Base-by-base conservation (phyloP, 2,113 vertebrate species). In the Falco punctatus region DNA sequence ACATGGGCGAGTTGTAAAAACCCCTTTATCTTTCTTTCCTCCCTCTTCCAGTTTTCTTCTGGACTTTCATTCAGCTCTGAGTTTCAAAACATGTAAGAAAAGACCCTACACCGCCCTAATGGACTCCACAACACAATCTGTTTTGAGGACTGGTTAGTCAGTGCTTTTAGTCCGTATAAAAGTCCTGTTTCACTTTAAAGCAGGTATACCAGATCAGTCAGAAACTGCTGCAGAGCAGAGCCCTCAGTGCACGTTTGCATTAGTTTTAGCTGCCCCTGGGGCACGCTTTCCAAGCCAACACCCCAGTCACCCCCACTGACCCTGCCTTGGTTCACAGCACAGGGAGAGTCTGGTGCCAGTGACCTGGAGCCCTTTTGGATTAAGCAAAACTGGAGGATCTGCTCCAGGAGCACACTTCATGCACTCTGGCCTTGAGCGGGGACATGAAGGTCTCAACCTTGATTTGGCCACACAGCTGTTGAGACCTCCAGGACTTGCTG, bases 391-490 rank as follows among this genome's bases (percentile, higher is more conserved):
- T 16, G 30, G n/a, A 58, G 27, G 35, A 32, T 78, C 48, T 82
- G 59, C 58, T 73, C 59, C 27, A 57, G 75, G 54, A 57, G 8
- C 59, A 57, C 54, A 62, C 28, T 15, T 72, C 9, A 3, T 40
- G 52, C 28, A 33, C 71, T 78, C 58, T 46, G 33, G 15, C 35
- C 48, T 55, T 4, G 7, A 48, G 11, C 2, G 0, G 24, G 28
- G 15, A 51, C 24, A 6, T 0, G 6, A 78, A 11, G 22, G 6
- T 35, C 54, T 61, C 40, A 67, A 57, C 28, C 11, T 3, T 0
- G 5, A 40, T 59, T 57, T 1, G 0, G 5, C 3, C 46, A 44
- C 0, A 1, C 14, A 24, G 46, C 58, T 66, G 8, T 26, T 75
- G 57, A 77, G 58, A 55, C n/a, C 32, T 51, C 40, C 13, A 15